A percentile compares a stretch with the other conserved stretches of the same genome.
phyloP scores from a whole-genome alignment of 2,888 invertebrate genomes.

The Campoletis raptor region DNA sequence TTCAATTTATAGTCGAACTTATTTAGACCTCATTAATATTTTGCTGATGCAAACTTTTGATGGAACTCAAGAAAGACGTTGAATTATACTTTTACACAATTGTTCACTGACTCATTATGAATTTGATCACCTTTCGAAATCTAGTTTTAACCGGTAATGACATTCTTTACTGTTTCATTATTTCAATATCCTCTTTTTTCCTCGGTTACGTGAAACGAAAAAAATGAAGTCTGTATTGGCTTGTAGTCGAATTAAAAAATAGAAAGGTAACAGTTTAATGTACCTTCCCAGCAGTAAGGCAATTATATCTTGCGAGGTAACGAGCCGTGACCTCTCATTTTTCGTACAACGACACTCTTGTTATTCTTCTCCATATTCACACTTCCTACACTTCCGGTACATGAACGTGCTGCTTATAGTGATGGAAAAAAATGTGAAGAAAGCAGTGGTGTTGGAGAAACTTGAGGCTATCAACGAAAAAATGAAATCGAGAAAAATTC shows the following conservation, averaged over 20 bases:
- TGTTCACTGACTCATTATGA: background rate
- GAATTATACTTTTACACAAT: background rate
- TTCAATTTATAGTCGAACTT: background rate
- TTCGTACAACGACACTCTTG: slow-evolving; percentile 29
- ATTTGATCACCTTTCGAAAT: background rate
- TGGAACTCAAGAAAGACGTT: background rate
- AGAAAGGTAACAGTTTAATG: slow-evolving; percentile 58
- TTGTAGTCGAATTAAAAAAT: slow-evolving; percentile 12
- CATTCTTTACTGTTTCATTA: background rate
- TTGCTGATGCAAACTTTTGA: background rate
- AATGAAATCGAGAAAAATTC: background rate
- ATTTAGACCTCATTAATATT: background rate
- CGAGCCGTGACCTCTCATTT: slow-evolving; percentile 57
- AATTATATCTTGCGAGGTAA: slow-evolving; percentile 64
- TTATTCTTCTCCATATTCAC: slow-evolving; percentile 31
- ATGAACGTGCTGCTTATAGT: slow-evolving; percentile 3
- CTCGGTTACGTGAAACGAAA: background rate
- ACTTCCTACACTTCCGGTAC: slow-evolving; percentile 43
- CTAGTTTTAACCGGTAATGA: background rate
- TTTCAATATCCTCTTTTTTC: background rate
- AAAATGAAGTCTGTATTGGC: slow-evolving; percentile 8
- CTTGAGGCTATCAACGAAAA: background rate
- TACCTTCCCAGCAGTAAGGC: slow-evolving; percentile 38
- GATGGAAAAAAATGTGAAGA: slow-evolving; percentile 6
- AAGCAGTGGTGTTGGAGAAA: background rate